Evolutionary conservation across 2,113 vertebrate genomes (phyloP).

Genomic region (Semnopithecus entellus): DNA sequence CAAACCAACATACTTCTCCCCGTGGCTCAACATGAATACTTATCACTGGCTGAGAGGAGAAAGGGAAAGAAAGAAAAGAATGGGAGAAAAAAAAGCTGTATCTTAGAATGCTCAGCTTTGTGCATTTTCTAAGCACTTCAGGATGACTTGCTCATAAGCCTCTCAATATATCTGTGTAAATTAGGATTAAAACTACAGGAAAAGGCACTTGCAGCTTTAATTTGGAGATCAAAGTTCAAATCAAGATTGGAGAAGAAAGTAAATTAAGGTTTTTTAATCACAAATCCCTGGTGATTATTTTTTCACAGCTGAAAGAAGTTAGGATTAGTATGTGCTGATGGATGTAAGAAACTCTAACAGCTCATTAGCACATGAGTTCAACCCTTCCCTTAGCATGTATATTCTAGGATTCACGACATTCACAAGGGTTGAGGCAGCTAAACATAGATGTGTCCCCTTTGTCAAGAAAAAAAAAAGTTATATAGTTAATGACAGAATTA

Average conservation of each 20-base stretch:
- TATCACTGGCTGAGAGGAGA: not conserved
- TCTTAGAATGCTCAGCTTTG: not conserved
- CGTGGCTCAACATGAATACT: not conserved
- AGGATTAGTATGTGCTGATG: not conserved
- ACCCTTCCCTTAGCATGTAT: too few relatives aligned
- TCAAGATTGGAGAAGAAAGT: slow-evolving; percentile 28
- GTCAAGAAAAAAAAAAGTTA: not conserved
- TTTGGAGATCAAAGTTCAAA: not conserved
- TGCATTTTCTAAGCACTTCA: not conserved
- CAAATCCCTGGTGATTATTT: not conserved
- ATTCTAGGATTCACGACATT: not conserved
- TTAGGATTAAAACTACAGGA: not conserved
- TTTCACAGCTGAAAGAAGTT: not conserved
- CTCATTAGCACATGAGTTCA: not conserved
- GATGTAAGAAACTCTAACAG: not conserved
- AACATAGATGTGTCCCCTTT: not conserved
- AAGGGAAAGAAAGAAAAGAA: not conserved
- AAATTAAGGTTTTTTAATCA: not conserved
- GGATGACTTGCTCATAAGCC: not conserved
- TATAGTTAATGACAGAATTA: not conserved
- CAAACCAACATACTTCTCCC: not conserved
- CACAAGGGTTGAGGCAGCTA: not conserved
- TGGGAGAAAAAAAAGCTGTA: not conserved
- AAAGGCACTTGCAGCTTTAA: not conserved
- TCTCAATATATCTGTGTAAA: not conserved